Base-by-base conservation (phyloP, 2,797 vertebrate species). In the Sitta carolinensis region DNA sequence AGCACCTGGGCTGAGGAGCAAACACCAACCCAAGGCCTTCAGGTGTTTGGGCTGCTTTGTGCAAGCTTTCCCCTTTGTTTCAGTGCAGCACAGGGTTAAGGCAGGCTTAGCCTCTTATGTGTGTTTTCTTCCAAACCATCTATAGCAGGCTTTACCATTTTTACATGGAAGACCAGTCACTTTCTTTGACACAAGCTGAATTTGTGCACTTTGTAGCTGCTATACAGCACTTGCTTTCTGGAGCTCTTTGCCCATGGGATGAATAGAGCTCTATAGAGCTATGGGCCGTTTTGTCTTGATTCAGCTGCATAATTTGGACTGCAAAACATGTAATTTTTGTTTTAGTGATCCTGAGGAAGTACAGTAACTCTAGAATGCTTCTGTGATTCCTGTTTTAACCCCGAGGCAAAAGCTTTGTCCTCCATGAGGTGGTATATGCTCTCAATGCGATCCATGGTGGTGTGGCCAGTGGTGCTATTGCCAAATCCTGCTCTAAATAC, bases 21-120 rank as follows among this genome's bases (percentile, higher is more conserved):
- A 40, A 42, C 47, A 54, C 19, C 16, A 82, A 1, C 6, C 0
- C 0, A 70, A 5, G 16, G 16, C 26, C 21, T 34, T 26, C 22
- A 48, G 76, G 25, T 77, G 22, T 22, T 62, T 69, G 6, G 18
- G 36, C 13, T 93, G 30, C 15, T 69, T 87, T 50, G 29, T 59
- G 84, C 3, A 30, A 38, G 2, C 10, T 38, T 75, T 45, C 3
- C 1, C 6, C 5, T 85, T 58, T 1, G 0, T 59, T 79, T 40
- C 12, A 3, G 18, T 13, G 3, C 26, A 74, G 10, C 2, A 7
- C 2, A 12, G 45, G 19, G 7, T 66, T 61, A 58, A 89, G 78
- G 72, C 80, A 67, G 10, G 48, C 42, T 58, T 87, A 29, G 25
- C 1, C 6, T 55, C 75, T 67, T 59, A 36, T 30, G 72, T 87